Evolutionary conservation across 2,113 vertebrate genomes (phyloP).

Genomic region (mouse (Mus musculus)): GRCm39 chr12:17459001-17459500

Average conservation of each 20-base stretch:
- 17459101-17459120: not conserved
- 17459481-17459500: not conserved
- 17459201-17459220: not conserved
- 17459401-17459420: not conserved
- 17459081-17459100: not conserved
- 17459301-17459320: not conserved
- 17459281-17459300: not conserved
- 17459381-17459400: not conserved
- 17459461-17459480: not conserved
- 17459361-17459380: not conserved
- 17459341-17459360: not conserved
- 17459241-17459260: too few species aligned
- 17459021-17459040: not conserved
- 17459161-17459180: not conserved
- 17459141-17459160: not conserved
- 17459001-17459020: not conserved
- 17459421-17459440: not conserved
- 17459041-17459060: not conserved
- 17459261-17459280: not conserved
- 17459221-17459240: not conserved
- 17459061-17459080: not conserved
- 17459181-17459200: not conserved
- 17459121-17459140: not conserved
- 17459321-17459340: not conserved
- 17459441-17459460: not conserved